Evolutionary conservation across 2,113 vertebrate genomes (phyloP).

Genomic region (Oncorhynchus clarkii): DNA sequence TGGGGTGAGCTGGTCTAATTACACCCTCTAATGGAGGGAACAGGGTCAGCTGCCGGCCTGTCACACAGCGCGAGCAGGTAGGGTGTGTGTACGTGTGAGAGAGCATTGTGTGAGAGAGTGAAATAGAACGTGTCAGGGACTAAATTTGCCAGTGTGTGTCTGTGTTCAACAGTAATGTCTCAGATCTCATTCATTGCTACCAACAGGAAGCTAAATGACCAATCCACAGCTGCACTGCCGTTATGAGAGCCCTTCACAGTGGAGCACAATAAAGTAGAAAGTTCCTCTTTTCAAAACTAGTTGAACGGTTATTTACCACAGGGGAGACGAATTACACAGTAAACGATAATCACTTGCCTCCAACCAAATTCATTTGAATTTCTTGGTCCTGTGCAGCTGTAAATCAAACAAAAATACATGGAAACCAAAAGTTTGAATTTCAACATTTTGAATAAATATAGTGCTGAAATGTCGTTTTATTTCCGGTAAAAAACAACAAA

Average conservation of each 20-base stretch:
- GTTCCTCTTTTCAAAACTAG: too few species aligned
- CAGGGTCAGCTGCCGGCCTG: conserved; percentile 83
- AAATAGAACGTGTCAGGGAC: conserved; percentile 54
- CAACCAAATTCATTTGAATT: too few species aligned
- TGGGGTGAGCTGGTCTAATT: conserved; percentile 96
- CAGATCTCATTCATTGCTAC: conserved; percentile 67
- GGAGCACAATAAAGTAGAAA: too few species aligned
- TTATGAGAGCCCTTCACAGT: conserved; percentile 49
- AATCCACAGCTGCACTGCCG: conserved; percentile 70
- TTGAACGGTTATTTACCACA: too few species aligned
- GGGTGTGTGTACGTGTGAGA: neutral
- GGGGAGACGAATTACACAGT: too few species aligned
- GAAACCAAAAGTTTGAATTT: too few species aligned
- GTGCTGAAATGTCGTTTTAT: too few species aligned
- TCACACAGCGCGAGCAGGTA: conserved; percentile 68
- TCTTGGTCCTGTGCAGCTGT: too few species aligned
- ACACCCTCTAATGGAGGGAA: conserved; percentile 97
- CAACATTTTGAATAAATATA: too few species aligned
- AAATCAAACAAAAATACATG: too few species aligned
- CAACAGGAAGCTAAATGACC: conserved; percentile 70
- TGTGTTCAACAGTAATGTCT: conserved; percentile 64
- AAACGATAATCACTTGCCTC: too few species aligned
- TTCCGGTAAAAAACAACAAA: too few species aligned
- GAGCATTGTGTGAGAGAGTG: conserved; percentile 26
- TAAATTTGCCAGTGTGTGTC: conserved; percentile 54